These are phyloP conservation scores for Nasonia longicornis DNA, from an alignment of 1,140 invertebrate genomes.

Conservation along the genomic window DNA sequence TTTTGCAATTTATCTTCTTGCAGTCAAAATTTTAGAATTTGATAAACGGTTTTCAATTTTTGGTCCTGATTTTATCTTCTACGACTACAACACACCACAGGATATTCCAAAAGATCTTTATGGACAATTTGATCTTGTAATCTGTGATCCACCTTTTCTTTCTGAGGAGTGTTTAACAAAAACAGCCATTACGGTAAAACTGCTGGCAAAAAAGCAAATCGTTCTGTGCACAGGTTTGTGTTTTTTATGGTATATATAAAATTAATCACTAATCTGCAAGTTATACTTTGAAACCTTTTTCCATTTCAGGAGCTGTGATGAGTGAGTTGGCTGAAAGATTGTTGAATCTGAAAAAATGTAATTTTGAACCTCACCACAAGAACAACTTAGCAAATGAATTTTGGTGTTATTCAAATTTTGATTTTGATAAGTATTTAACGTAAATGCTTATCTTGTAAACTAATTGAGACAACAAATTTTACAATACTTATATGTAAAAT, in stretches of 20 bases:
- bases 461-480: neutral
- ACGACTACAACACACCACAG: conserved; percentile 89
- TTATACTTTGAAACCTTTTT: conserved; percentile 14
- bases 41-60: conserved; percentile 84
- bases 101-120: conserved; percentile 75
- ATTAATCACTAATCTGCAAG: neutral
- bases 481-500: neutral
- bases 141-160: conserved; percentile 95
- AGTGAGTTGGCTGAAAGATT: conserved; percentile 75
- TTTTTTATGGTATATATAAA: neutral
- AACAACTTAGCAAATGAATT: conserved; percentile 95
- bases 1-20: conserved; percentile 58
- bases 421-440: conserved; percentile 69
- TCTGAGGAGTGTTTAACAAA: conserved; percentile 93
- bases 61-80: conserved; percentile 85
- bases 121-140: conserved; percentile 83
- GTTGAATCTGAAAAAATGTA: conserved; percentile 76
- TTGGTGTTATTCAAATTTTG: conserved; percentile 89
- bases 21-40: conserved; percentile 85
- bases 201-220: conserved; percentile 83
- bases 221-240: conserved; percentile 87
- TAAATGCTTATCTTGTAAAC: neutral
- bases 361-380: conserved; percentile 84
- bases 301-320: conserved; percentile 80
- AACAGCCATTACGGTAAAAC: conserved; percentile 82